These are phyloP conservation scores for Pollicipes pollicipes DNA, from an alignment of 1,140 invertebrate species.

Conservation along the genomic window DNA sequence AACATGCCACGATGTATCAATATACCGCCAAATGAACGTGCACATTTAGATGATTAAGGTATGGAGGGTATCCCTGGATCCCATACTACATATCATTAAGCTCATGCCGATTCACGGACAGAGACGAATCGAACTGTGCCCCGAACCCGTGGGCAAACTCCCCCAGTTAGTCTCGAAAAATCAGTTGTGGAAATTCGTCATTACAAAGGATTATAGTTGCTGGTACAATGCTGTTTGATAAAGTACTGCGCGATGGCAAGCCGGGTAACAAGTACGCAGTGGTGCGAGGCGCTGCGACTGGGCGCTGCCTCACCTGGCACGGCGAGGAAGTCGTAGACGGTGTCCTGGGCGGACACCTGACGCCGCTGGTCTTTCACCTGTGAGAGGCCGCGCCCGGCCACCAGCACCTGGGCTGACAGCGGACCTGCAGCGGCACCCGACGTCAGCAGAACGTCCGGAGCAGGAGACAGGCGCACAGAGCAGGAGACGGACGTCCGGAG, in stretches of 20 bases:
- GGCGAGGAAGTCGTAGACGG: background rate
- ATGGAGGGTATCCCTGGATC: too few relatives aligned
- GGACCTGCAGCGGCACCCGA: background rate
- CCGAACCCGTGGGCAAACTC: background rate
- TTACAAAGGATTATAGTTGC: background rate
- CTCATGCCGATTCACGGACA: too few relatives aligned
- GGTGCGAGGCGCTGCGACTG: too few relatives aligned
- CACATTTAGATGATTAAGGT: too few relatives aligned
- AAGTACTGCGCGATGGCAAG: slow-evolving; percentile 5
- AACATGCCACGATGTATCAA: too few relatives aligned
- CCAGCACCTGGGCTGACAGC: background rate
- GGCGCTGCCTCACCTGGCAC: background rate
- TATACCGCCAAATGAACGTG: too few relatives aligned
- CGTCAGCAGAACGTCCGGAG: too few relatives aligned
- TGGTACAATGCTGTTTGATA: slow-evolving; percentile 4
- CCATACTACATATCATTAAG: too few relatives aligned
- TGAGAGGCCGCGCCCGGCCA: background rate
- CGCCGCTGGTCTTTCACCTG: slow-evolving; percentile 5
- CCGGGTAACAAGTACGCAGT: background rate
- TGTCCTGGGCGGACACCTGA: background rate
- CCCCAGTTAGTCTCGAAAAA: too few relatives aligned
- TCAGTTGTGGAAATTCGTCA: background rate
- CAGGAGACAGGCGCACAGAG: too few relatives aligned
- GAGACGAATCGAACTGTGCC: too few relatives aligned
- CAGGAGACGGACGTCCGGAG: too few relatives aligned